Evolutionary conservation across 2,113 vertebrate genomes (phyloP).

Genomic region (Neopipo cinnamomea): DNA sequence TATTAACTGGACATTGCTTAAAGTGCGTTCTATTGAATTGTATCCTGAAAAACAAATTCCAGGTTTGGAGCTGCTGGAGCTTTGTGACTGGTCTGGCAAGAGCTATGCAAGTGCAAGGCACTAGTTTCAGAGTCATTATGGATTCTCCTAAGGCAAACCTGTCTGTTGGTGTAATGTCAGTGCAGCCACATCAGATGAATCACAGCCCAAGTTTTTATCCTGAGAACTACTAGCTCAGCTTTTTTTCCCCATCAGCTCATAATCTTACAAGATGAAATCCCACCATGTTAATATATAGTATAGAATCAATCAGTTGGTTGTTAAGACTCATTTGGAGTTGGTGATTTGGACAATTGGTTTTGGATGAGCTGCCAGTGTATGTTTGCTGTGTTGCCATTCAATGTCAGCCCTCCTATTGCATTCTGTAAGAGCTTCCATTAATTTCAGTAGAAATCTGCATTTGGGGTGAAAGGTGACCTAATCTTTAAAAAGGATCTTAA

Average conservation of each 20-base stretch:
- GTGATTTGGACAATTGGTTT: not conserved
- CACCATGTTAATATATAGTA: not conserved
- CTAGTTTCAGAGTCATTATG: not conserved
- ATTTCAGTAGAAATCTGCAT: constrained; percentile 36
- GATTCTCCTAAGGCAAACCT: not conserved
- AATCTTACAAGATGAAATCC: not conserved
- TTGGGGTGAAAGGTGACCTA: constrained; percentile 25
- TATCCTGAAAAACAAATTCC: not conserved
- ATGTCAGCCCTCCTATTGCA: not conserved
- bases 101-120: not conserved
- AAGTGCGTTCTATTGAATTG: not conserved
- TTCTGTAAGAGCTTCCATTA: constrained; percentile 1
- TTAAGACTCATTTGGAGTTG: not conserved
- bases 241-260: not conserved
- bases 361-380: not conserved
- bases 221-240: not conserved
- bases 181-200: not conserved
- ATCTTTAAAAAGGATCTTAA: constrained; percentile 62
- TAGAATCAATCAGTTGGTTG: not conserved
- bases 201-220: not conserved
- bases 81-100: not conserved
- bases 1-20: not conserved
- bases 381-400: not conserved
- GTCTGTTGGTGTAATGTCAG: not conserved
- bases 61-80: not conserved